A percentile compares a stretch with the other conserved stretches of the same genome.
Conservation (phyloP, 1,140 invertebrate species). For the Streblospio benedicti region DNA sequence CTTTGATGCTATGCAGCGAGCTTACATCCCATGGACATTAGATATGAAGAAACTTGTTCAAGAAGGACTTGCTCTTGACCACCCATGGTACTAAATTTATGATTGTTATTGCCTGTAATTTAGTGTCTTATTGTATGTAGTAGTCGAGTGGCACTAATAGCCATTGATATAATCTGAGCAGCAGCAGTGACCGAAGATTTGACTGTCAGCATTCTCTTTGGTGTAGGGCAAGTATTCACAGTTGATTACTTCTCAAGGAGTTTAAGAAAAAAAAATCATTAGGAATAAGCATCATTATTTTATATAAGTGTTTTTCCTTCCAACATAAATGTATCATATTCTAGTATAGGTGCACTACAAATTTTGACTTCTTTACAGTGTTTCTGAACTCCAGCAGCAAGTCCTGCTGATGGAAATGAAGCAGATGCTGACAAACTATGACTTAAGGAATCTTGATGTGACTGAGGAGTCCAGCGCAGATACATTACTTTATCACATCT, state of each 20-base stretch:
- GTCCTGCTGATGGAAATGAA: conserved; percentile 26
- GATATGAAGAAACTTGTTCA: conserved; percentile 29
- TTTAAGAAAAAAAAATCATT: not conserved
- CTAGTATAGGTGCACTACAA: not conserved
- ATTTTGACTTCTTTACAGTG: conserved; percentile 23
- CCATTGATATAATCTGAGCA: too few relatives aligned
- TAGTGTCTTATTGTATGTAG: too few relatives aligned
- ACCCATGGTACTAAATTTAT: conserved; percentile 31
- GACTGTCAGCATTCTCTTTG: too few relatives aligned
- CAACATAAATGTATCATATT: not conserved
- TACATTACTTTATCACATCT: conserved; percentile 27
- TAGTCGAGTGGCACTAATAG: too few relatives aligned
- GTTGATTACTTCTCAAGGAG: conserved; percentile 7
- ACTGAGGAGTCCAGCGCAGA: conserved; percentile 6
- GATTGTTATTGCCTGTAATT: too few relatives aligned
- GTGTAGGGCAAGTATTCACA: too few relatives aligned
- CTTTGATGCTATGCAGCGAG: conserved; percentile 30
- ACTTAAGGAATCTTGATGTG: conserved; percentile 22
- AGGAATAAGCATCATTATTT: too few relatives aligned
- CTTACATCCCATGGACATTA: conserved; percentile 31
- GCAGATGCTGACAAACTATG: conserved; percentile 32
- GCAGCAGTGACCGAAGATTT: too few relatives aligned
- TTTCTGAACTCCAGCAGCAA: conserved; percentile 25
- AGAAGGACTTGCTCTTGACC: conserved; percentile 25
- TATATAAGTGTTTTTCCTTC: not conserved